A percentile compares a stretch with the other conserved stretches of the same genome.
Evolutionary conservation across 2,888 invertebrate species (phyloP).

Genomic region (Parthenolecanium corni): DNA sequence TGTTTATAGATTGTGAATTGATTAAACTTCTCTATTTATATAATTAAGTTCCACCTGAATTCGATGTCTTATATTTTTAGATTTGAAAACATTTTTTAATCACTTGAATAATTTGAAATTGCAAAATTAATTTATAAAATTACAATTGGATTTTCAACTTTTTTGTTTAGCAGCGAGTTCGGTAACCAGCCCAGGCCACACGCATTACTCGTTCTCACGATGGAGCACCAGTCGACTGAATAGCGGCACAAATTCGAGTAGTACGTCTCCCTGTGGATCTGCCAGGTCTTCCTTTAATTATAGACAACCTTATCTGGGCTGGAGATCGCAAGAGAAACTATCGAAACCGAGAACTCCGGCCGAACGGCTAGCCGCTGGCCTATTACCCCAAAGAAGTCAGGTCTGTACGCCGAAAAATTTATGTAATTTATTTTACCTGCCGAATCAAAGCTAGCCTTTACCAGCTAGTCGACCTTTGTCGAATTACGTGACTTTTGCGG

Average conservation of each 20-base stretch:
- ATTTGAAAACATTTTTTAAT: too few species aligned
- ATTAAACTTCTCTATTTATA: too few species aligned
- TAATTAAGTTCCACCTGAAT: too few species aligned
- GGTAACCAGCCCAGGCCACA: slow-evolving; percentile 40
- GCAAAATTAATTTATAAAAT: too few species aligned
- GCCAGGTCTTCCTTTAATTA: slow-evolving; percentile 65
- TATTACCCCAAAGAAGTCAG: slow-evolving; percentile 40
- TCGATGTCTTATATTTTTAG: too few species aligned
- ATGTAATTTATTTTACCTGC: neutral
- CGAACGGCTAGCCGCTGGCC: slow-evolving; percentile 52
- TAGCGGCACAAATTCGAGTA: slow-evolving; percentile 47
- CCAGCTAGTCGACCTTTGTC: too few species aligned
- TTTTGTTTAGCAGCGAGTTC: slow-evolving; percentile 37
- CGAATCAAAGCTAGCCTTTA: too few species aligned
- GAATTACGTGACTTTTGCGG: too few species aligned
- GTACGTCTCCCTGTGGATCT: slow-evolving; percentile 51
- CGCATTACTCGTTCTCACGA: slow-evolving; percentile 42
- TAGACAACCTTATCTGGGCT: slow-evolving; percentile 78
- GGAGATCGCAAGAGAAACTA: slow-evolving; percentile 73
- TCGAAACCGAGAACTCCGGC: slow-evolving; percentile 71
- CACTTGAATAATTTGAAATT: too few species aligned
- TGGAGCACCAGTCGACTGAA: slow-evolving; percentile 44
- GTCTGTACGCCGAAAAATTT: slow-evolving; percentile 21
- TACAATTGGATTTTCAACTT: too few species aligned
- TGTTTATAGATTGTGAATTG: too few species aligned